Evolutionary conservation across 1,140 invertebrate species (phyloP).

Genomic region (Druon quercuslanigerum): DNA sequence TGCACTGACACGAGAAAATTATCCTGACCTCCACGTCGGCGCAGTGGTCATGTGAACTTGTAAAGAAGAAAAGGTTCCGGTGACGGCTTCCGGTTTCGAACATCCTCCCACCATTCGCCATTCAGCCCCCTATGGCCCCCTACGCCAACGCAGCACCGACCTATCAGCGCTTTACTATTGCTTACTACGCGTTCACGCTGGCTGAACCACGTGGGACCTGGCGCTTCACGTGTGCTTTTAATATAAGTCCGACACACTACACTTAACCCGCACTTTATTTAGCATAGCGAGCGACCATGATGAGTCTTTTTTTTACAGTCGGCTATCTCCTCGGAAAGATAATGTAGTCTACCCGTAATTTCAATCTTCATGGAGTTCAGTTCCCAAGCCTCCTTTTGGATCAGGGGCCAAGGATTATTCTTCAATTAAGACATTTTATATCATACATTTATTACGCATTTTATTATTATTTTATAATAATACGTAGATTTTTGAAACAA

Average conservation of each 20-base stretch:
- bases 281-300: slow-evolving; percentile 43
- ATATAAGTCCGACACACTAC: slow-evolving; percentile 42
- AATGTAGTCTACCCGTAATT: slow-evolving; percentile 28
- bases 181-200: slow-evolving; percentile 70
- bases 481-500: no score
- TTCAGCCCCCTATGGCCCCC: slow-evolving; percentile 55
- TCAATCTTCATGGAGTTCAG: slow-evolving; percentile 20
- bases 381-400: slow-evolving; percentile 18
- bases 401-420: slow-evolving; percentile 11
- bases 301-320: slow-evolving; percentile 8
- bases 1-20: slow-evolving; percentile 64
- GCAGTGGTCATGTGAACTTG: slow-evolving; percentile 68
- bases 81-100: slow-evolving; percentile 69
- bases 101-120: slow-evolving; percentile 58
- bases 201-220: slow-evolving; percentile 71
- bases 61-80: slow-evolving; percentile 65
- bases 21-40: slow-evolving; percentile 63
- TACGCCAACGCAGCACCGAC: neutral
- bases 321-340: slow-evolving; percentile 29
- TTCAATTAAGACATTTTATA: no score
- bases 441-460: no score
- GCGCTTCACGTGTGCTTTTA: slow-evolving; percentile 58
- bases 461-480: no score
- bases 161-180: slow-evolving; percentile 63
- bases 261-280: slow-evolving; percentile 35